Evolutionary conservation across 2,888 invertebrate genomes (phyloP), one percentile per base, ranked within the genome.

Genomic region (Lepidochrysops patricia): DNA sequence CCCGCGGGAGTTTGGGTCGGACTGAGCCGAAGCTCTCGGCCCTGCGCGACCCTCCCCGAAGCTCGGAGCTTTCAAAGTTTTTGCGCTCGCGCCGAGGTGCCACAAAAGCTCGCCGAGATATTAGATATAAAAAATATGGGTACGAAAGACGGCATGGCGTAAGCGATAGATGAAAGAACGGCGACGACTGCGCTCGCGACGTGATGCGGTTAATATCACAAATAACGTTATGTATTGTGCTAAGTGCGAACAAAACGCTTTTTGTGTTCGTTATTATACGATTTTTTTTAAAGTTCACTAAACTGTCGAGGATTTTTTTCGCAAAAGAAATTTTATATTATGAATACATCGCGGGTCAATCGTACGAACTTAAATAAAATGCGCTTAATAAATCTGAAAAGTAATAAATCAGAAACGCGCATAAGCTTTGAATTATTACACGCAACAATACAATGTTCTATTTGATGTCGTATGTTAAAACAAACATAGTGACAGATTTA

Each of bases 51-150:
- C 85, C 82, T 80, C 85, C 72, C 67, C 68, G 58, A 43, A 43
- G 43, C 43, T 43, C 12, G 43, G 43, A 83, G 82, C 86, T 88
- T 90, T 89, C 84, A 84, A 89, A 78, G 84, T 90, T 90, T 90
- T 89, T 88, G 87, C 84, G 82, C 81, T 77, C 79, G 80, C 79
- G 82, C 77, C 78, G 85, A 89, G 84, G 84, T 83, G 82, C 86
- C 82, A 84, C 88, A 84, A 85, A 86, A 89, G 87, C 88, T 85
- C 78, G 85, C 80, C 79, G 84, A 88, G 84, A 82, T 84, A 84
- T 86, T 84, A 84, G 82, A 79, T 74, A 76, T 70, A 82, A 82
- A 84, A 85, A 89, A 86, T 87, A 86, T 71, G 73, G 76, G 80
- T 80, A 78, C 79, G 78, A 74, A 77, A 80, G 82, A 82, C 75